Base-by-base conservation (phyloP, 1,140 invertebrate species). In the Aradophagus sp. region DNA sequence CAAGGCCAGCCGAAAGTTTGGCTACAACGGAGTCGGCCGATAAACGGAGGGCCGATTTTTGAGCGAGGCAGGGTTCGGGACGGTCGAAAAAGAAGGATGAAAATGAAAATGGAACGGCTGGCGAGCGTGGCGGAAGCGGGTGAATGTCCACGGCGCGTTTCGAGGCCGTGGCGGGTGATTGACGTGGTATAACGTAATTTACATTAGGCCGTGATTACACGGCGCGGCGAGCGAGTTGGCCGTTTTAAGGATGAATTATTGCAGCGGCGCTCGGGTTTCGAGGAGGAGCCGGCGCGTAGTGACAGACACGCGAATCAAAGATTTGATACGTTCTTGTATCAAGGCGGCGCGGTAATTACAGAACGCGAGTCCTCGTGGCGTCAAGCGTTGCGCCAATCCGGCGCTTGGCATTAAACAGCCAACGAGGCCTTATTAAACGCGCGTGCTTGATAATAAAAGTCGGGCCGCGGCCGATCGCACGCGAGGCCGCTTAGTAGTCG, bases 381-480 rank as follows among this genome's bases (percentile, higher is more conserved):
- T 52, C 38, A 59, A 66, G 39, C 36, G 45, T 29, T n/a, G 7
- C 15, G 32, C 69, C 45, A 58, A 72, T 63, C 68, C 36, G 10
- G 36, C 41, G 39, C 61, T 69, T 59, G 75, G 74, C 73, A 72
- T 73, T 73, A 74, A 77, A 78, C 74, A 68, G 74, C 77, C 48
- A 15, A 36, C 8, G 14, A 15, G 27, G 38, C 17, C 11, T 35
- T 3, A 11, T 19, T 42, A 44, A 41, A 47, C 20, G 36, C 17
- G 7, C 31, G 17, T 5, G 34, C 41, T 48, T 45, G n/a, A n/a
- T n/a, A n/a, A n/a, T n/a, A n/a, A n/a, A n/a, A n/a, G n/a, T n/a
- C n/a, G n/a, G n/a, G n/a, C n/a, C n/a, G n/a, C n/a, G n/a, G 17
- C 26, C 16, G 31, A 12, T 16, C 34, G 38, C 63, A 67, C 53